These are phyloP conservation scores for Parnassius mnemosyne DNA, from an alignment of 2,888 invertebrate species.

Conservation along the genomic window DNA sequence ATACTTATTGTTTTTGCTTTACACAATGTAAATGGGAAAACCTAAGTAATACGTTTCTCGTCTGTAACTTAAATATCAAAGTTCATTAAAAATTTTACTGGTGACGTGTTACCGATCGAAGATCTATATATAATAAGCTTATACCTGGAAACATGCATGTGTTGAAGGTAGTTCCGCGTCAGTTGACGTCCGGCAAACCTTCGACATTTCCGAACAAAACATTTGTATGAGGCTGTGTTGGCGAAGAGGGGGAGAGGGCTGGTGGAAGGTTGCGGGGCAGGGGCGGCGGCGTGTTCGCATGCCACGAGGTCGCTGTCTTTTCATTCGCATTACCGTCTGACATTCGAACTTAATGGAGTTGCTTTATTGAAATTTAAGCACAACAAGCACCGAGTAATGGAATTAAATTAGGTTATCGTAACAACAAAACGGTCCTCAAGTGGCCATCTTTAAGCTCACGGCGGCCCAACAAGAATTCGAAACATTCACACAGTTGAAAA, in stretches of 20 bases:
- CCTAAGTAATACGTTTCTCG: constrained; percentile 21
- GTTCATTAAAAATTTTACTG: constrained; percentile 24
- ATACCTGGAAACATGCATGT: constrained; percentile 69
- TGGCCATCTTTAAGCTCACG: constrained; percentile 75
- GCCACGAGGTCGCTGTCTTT: constrained; percentile 71
- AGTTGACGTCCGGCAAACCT: constrained; percentile 77
- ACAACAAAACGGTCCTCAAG: constrained; percentile 72
- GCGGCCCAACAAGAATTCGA: constrained; percentile 74
- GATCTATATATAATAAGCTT: constrained; percentile 33
- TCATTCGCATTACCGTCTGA: constrained; percentile 71
- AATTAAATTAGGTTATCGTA: constrained; percentile 77
- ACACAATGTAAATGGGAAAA: constrained; percentile 21
- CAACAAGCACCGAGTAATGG: constrained; percentile 68
- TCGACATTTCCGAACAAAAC: constrained; percentile 71
- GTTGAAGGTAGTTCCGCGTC: constrained; percentile 76
- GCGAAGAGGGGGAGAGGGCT: constrained; percentile 21
- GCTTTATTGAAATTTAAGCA: constrained; percentile 74
- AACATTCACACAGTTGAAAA: constrained; percentile 53
- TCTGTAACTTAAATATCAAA: constrained; percentile 25
- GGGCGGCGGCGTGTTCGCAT: constrained; percentile 54
- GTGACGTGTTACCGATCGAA: constrained; percentile 27
- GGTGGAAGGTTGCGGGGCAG: constrained; percentile 27
- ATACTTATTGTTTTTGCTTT: constrained; percentile 19
- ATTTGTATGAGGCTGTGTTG: constrained; percentile 28
- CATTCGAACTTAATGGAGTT: constrained; percentile 75